Base-by-base conservation (phyloP, 2,888 invertebrate genomes). In the Caenorhabditis wallacei region DNA sequence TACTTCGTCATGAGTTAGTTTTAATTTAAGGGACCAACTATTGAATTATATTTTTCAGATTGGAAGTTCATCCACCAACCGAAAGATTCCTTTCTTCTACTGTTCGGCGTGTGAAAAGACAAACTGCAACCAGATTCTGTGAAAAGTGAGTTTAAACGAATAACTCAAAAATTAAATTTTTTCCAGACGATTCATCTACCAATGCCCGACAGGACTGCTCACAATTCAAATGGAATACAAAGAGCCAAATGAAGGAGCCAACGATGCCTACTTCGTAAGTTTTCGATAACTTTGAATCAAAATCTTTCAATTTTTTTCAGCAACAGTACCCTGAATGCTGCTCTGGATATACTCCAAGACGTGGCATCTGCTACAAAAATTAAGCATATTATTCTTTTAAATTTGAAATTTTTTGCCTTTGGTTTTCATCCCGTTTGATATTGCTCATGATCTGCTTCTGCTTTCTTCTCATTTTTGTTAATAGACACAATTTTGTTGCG, bases 151-250 rank as follows among this genome's bases (percentile, higher is more conserved):
- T n/a, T 5, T 18, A 3, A 5, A 40, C 30, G 1, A 26, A 26
- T 3, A 48, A 48, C 46, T 5, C 7, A 63, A 40, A 57, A n/a
- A 37, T 0, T 18, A 18, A 18, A 7, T 48, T 1, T 10, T 18
- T 80, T 88, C 64, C 64, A 89, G 89, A 61, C 79, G 84, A 3
- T 91, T 91, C 85, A 87, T 88, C 37, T 91, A 91, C 82, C 86
- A 89, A 59, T 91, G 91, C 75, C 91, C 91, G 20, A 90, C 90
- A 2, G 84, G 82, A 53, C 79, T 90, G n/a, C 86, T 91, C 48
- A 91, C 91, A 0, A 90, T 91, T 51, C 85, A 89, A 40, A 85
- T 89, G 69, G 89, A 89, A 59, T 88, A 87, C 80, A 84, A 86
- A 37, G 71, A 57, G n/a, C 78, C 85, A n/a, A 22, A 30, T 2